Conservation (phyloP, 2,797 vertebrate genomes). For the Micromesistius poutassou region DNA sequence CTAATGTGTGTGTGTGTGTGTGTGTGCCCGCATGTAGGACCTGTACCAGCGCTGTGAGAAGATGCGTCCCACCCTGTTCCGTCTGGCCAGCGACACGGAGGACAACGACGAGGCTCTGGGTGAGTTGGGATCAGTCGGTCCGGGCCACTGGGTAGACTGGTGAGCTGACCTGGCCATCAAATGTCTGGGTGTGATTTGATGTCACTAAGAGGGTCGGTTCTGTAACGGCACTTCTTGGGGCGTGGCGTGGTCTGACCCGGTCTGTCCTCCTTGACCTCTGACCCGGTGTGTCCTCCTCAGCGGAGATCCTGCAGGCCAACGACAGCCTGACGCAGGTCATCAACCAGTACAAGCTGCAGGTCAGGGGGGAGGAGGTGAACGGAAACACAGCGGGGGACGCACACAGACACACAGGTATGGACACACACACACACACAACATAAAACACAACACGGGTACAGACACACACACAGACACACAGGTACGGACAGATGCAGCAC, state of each 20-base stretch:
- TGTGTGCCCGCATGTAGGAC: constrained; percentile 49
- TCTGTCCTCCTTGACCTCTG: too few relatives aligned
- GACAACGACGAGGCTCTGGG: constrained; percentile 97
- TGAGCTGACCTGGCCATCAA: background rate
- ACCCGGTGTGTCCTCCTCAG: constrained; percentile 56
- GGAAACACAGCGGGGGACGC: constrained; percentile 72
- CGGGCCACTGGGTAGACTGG: background rate
- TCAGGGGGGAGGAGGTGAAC: constrained; percentile 90
- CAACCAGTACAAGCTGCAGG: constrained; percentile 92
- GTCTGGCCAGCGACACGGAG: constrained; percentile 94
- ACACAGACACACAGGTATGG: constrained; percentile 52
- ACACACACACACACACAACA: background rate
- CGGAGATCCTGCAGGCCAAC: constrained; percentile 96
- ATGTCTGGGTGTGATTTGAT: background rate
- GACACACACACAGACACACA: too few relatives aligned
- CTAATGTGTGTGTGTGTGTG: background rate
- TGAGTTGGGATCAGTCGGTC: constrained; percentile 56
- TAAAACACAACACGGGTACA: background rate
- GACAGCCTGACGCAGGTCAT: constrained; percentile 97
- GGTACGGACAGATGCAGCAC: too few relatives aligned
- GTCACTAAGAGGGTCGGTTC: too few relatives aligned
- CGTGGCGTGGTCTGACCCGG: too few relatives aligned
- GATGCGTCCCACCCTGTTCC: constrained; percentile 94
- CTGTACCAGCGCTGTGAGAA: constrained; percentile 72
- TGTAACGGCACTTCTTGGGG: too few relatives aligned